Percentiles rank a stretch among this genome's conserved stretches.
These are phyloP conservation scores for Tringa solitaria DNA, from an alignment of 2,113 vertebrate genomes.

Conservation along the genomic window DNA sequence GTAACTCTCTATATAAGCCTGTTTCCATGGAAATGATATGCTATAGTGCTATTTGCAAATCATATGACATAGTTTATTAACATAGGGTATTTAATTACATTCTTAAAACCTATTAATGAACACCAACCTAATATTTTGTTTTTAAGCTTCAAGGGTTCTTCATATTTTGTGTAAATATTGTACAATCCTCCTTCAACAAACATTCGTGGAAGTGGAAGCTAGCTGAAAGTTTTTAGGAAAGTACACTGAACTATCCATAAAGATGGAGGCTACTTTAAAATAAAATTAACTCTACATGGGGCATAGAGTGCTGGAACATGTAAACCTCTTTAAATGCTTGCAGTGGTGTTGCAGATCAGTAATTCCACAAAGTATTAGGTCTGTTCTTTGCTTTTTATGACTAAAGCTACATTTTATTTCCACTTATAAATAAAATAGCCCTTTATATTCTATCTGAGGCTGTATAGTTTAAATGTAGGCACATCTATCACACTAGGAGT, in stretches of 20 bases:
- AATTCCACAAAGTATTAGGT: not conserved
- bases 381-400: not conserved
- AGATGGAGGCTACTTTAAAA: not conserved
- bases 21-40: not conserved
- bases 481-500: not conserved
- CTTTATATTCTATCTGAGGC: not conserved
- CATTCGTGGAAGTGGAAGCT: not conserved
- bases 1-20: not conserved
- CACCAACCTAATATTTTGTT: not conserved
- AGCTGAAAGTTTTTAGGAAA: not conserved
- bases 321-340: not conserved
- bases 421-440: not conserved
- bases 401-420: not conserved
- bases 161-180: not conserved
- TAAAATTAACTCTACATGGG: not conserved
- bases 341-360: not conserved
- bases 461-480: not conserved
- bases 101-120: not conserved
- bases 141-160: not conserved
- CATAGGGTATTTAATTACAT: not conserved
- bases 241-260: not conserved
- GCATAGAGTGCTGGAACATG: not conserved
- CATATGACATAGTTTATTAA: not conserved
- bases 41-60: not conserved
- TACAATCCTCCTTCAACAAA: not conserved